These are phyloP conservation scores for Panthera uncia DNA, from an alignment of 2,113 vertebrate genomes.

Conservation along the genomic window DNA sequence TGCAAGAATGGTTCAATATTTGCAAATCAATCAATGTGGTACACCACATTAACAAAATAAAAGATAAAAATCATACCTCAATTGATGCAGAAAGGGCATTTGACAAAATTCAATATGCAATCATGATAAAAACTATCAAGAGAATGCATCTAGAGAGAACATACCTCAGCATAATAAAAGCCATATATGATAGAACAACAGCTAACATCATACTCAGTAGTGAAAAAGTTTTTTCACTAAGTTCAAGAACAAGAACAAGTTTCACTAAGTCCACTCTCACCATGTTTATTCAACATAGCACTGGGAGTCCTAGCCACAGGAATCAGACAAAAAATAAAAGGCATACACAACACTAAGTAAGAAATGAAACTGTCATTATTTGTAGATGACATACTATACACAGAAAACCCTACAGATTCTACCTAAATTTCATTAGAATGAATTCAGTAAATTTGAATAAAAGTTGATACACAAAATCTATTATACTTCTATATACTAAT, in stretches of 20 bases:
- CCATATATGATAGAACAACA: background rate
- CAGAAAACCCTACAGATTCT: background rate
- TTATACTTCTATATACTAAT: background rate
- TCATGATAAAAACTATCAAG: background rate
- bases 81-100: background rate
- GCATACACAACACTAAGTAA: background rate
- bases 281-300: background rate
- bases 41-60: background rate
- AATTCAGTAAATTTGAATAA: background rate
- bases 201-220: background rate
- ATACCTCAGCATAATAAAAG: background rate
- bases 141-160: background rate
- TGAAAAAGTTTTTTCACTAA: background rate
- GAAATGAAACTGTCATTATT: background rate
- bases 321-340: background rate
- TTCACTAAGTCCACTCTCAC: background rate
- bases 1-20: background rate
- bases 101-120: background rate
- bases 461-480: background rate
- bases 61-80: background rate
- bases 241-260: background rate
- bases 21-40: background rate
- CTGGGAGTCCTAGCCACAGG: background rate
- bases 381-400: background rate
- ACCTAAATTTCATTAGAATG: background rate